Percentiles rank a stretch among this genome's conserved stretches.
Conservation (phyloP, 53 echinoderm and acorn worm species). For the Hippasteria phrygiana region DNA sequence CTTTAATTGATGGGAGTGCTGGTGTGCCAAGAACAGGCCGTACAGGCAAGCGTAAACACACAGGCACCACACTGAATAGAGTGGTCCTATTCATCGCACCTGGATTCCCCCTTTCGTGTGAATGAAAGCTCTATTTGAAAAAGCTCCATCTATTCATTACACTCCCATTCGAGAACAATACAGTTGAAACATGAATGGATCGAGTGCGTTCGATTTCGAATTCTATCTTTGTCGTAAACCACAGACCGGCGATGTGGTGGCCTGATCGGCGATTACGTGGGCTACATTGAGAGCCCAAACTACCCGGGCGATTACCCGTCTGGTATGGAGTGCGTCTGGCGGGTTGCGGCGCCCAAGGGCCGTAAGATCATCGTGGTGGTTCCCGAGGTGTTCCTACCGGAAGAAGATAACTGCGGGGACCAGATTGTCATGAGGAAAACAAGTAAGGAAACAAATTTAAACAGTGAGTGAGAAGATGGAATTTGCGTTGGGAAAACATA, state of each 20-base stretch:
- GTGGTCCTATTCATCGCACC: no score
- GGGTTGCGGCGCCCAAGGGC: slow-evolving; percentile 79
- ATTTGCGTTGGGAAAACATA: not conserved
- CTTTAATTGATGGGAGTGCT: not conserved
- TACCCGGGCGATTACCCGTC: slow-evolving; percentile 96
- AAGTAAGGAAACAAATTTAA: slow-evolving; percentile 52
- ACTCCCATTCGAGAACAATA: no score
- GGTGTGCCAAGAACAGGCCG: no score
- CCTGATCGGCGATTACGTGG: slow-evolving; percentile 77
- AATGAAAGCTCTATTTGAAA: no score
- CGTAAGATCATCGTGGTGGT: slow-evolving; percentile 89
- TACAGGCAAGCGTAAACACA: no score
- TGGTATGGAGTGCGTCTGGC: slow-evolving; percentile 86
- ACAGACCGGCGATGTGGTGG: slow-evolving; percentile 82
- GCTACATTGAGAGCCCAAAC: slow-evolving; percentile 94
- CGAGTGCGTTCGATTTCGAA: no score
- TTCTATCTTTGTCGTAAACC: not conserved
- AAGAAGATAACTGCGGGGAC: slow-evolving; percentile 85
- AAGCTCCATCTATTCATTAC: no score
- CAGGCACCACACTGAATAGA: no score
- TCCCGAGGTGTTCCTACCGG: slow-evolving; percentile 83
- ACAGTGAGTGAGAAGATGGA: not conserved
- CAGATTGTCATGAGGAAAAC: slow-evolving; percentile 87
- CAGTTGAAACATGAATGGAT: no score
- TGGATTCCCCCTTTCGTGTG: no score